These are phyloP conservation scores for Galleria mellonella DNA, from an alignment of 1,140 invertebrate species.

Conservation along the genomic window DNA sequence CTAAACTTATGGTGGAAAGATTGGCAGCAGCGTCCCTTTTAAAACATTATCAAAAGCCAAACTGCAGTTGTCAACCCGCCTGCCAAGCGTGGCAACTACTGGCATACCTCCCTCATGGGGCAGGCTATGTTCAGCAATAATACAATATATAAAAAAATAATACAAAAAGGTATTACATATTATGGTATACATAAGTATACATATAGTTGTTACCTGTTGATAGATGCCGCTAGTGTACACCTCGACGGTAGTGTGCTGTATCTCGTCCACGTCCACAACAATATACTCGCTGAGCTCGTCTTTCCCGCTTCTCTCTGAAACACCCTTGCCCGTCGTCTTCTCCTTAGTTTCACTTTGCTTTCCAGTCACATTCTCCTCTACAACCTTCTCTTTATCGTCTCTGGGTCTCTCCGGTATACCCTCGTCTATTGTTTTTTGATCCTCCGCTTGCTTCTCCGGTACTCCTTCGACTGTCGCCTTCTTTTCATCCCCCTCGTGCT, in stretches of 20 bases:
- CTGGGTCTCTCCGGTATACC: neutral
- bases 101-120: too few species aligned
- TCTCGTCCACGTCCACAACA: conserved; percentile 48
- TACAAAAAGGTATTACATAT: too few species aligned
- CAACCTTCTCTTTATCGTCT: neutral
- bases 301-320: neutral
- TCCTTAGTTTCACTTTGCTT: neutral
- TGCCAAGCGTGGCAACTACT: too few species aligned
- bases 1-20: too few species aligned
- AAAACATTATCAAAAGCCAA: too few species aligned
- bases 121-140: too few species aligned
- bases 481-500: neutral
- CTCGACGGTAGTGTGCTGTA: conserved; percentile 40
- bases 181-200: too few species aligned
- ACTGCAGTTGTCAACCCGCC: too few species aligned
- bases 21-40: too few species aligned
- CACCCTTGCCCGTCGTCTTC: neutral
- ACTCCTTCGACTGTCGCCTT: neutral
- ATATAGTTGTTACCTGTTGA: conserved; percentile 33
- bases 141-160: too few species aligned
- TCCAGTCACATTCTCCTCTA: too few species aligned
- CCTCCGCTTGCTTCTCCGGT: neutral
- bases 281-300: conserved; percentile 39
- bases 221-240: conserved; percentile 49
- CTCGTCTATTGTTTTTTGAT: neutral